Percentiles rank a stretch among this genome's conserved stretches.
phyloP scores from a whole-genome alignment of 2,113 vertebrate species.

The Sula dactylatra region DNA sequence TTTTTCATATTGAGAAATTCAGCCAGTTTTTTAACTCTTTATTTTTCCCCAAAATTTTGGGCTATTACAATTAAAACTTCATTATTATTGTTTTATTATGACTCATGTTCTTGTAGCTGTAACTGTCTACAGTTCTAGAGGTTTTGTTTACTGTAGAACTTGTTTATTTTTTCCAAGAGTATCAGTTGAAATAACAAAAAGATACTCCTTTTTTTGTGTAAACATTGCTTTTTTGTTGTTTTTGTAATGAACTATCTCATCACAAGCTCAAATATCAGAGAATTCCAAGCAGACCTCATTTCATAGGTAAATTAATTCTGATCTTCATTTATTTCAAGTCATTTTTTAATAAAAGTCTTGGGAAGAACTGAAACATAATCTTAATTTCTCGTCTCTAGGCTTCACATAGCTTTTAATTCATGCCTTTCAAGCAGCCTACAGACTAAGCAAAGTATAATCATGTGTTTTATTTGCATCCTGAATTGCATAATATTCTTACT shows the following conservation, averaged over 20 bases:
- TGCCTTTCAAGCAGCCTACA: not conserved
- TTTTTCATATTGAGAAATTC: not conserved
- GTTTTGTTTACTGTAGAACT: not conserved
- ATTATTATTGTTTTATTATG: not conserved
- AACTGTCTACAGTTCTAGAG: not conserved
- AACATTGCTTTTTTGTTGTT: not conserved
- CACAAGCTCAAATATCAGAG: not conserved
- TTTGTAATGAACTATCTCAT: not conserved
- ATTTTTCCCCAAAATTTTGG: not conserved
- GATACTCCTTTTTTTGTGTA: not conserved
- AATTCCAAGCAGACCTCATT: not conserved
- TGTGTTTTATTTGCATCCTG: constrained; percentile 18
- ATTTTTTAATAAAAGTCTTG: constrained; percentile 9
- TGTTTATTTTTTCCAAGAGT: not conserved
- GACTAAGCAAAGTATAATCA: not conserved
- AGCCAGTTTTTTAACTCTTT: not conserved
- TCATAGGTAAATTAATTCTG: constrained; percentile 14
- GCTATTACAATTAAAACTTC: not conserved
- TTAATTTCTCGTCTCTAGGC: not conserved
- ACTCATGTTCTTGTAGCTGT: not conserved
- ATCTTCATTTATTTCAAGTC: not conserved
- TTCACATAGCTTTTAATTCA: constrained; percentile 2
- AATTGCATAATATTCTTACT: not conserved
- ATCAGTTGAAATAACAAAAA: not conserved
- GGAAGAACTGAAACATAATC: not conserved